Percentiles rank a stretch among this genome's conserved stretches.
Conservation (phyloP, 2,888 invertebrate genomes). For the Coenonympha arcania region DNA sequence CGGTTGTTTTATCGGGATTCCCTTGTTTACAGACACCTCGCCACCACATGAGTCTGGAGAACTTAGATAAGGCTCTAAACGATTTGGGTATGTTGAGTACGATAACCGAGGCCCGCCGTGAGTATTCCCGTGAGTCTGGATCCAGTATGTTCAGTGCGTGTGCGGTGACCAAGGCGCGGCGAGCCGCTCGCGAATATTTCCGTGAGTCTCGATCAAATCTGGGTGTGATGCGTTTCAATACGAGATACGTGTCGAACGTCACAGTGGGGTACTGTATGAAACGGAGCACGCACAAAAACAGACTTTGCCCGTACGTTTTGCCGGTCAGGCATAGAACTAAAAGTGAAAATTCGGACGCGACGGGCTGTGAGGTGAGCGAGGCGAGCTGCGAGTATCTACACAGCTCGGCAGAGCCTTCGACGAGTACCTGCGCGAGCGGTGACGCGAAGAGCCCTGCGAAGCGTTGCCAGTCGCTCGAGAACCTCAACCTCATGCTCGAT, state of each 20-base stretch:
- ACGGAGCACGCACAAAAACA: slow-evolving; percentile 67
- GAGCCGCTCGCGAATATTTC: too few relatives aligned
- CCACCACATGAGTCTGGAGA: slow-evolving; percentile 66
- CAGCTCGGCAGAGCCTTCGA: slow-evolving; percentile 59
- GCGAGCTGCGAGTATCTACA: slow-evolving; percentile 48
- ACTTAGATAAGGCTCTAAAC: slow-evolving; percentile 75
- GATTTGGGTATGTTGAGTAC: slow-evolving; percentile 77
- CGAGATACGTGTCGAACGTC: slow-evolving; percentile 76
- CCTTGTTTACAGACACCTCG: slow-evolving; percentile 62
- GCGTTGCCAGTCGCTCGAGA: slow-evolving; percentile 77
- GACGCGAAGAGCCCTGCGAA: slow-evolving; percentile 62
- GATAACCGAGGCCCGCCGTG: slow-evolving; percentile 72
- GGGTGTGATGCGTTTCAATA: slow-evolving; percentile 73
- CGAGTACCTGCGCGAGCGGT: slow-evolving; percentile 54
- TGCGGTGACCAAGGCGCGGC: too few relatives aligned
- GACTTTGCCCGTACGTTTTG: slow-evolving; percentile 75
- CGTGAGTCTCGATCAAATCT: slow-evolving; percentile 66
- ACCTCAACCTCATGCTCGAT: slow-evolving; percentile 65
- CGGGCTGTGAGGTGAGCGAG: slow-evolving; percentile 53
- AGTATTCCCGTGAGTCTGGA: slow-evolving; percentile 71
- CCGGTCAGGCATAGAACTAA: slow-evolving; percentile 75
- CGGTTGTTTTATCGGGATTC: slow-evolving; percentile 28
- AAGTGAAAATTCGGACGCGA: slow-evolving; percentile 76
- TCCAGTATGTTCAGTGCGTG: too few relatives aligned
- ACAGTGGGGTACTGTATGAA: slow-evolving; percentile 76